These are phyloP conservation scores for Burhinus oedicnemus DNA, from an alignment of 2,113 vertebrate genomes.

Conservation along the genomic window DNA sequence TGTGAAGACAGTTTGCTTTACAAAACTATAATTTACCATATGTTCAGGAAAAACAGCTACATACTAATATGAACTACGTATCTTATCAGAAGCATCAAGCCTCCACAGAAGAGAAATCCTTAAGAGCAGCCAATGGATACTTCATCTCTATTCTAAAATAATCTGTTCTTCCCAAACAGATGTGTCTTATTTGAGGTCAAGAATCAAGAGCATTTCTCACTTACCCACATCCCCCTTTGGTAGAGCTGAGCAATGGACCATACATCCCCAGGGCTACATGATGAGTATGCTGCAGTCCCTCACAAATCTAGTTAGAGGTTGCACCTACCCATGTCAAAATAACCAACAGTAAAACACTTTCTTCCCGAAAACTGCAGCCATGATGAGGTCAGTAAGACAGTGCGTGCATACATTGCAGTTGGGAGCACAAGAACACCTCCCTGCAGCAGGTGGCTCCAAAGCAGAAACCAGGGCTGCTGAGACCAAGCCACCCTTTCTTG, in stretches of 20 bases:
- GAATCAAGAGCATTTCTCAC: background rate
- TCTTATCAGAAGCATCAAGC: background rate
- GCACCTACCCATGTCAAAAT: background rate
- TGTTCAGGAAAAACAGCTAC: background rate
- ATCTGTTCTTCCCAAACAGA: background rate
- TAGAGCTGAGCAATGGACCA: background rate
- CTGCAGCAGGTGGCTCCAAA: background rate
- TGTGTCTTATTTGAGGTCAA: background rate
- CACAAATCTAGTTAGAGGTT: background rate
- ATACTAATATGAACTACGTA: background rate
- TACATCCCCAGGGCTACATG: background rate
- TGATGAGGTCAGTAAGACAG: background rate
- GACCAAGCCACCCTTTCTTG: background rate
- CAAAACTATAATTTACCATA: background rate
- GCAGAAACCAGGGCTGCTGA: background rate
- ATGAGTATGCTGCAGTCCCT: background rate
- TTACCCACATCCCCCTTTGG: accelerated
- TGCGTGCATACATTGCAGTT: accelerated
- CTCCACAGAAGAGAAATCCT: background rate
- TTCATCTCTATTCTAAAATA: background rate
- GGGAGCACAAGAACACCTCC: background rate
- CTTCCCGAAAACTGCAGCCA: background rate
- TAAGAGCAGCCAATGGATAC: background rate
- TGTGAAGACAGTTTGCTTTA: background rate
- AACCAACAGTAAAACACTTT: background rate